These are phyloP conservation scores for Agapornis canus DNA, from an alignment of 2,797 vertebrate species.

Conservation along the genomic window DNA sequence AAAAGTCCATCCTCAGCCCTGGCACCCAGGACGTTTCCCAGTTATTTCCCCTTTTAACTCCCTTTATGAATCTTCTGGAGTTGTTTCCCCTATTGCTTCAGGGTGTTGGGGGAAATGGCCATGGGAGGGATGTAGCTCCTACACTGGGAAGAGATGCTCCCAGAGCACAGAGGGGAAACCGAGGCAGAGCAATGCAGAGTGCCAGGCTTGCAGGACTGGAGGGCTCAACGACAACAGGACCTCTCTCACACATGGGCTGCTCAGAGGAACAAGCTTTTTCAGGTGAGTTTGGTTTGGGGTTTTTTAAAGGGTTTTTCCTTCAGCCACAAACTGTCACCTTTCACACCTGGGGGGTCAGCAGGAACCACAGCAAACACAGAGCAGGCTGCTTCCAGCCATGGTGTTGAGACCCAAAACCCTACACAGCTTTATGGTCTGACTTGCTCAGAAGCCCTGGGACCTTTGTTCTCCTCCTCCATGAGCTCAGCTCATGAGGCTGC, in stretches of 20 bases:
- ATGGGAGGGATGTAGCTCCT: neutral
- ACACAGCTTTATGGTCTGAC: neutral
- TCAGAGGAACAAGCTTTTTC: neutral
- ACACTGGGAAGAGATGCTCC: neutral
- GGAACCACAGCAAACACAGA: neutral
- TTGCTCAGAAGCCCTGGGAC: accelerated
- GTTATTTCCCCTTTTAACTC: neutral
- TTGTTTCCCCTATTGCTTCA: accelerated
- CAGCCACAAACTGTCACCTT: neutral
- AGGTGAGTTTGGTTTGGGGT: neutral
- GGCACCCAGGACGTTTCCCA: accelerated
- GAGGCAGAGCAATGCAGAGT: neutral
- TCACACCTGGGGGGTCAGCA: accelerated
- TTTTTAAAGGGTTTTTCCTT: neutral
- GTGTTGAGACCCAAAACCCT: accelerated
- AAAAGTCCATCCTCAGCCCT: neutral
- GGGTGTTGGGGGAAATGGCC: neutral
- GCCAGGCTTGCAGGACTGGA: neutral
- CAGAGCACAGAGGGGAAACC: neutral
- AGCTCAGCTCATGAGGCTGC: neutral
- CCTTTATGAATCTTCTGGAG: neutral
- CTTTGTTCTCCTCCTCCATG: neutral
- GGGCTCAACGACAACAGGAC: neutral
- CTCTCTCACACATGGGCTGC: accelerated
- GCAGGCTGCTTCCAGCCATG: accelerated